Conservation (phyloP, 2,888 invertebrate species). For the Petrophora chlorosata region DNA sequence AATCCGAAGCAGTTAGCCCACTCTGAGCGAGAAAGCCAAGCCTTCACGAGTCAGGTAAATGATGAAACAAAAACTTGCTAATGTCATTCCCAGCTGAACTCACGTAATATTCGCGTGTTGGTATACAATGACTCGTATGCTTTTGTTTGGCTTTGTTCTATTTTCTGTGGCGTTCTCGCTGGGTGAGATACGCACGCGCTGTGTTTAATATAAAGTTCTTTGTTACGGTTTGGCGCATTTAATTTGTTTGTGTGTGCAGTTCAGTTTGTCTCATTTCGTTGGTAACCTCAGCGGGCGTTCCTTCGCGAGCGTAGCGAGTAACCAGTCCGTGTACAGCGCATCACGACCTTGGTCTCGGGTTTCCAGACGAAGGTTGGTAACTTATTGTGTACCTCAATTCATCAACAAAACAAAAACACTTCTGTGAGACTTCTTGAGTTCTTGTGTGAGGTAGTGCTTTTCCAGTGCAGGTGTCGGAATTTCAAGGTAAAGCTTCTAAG, state of each 20-base stretch:
- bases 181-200: constrained; percentile 35
- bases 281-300: constrained; percentile 85
- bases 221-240: constrained; percentile 45
- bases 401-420: constrained; percentile 47
- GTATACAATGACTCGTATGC: constrained; percentile 46
- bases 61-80: constrained; percentile 76
- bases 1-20: constrained; percentile 56
- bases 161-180: constrained; percentile 39
- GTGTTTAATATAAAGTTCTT: constrained; percentile 44
- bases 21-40: constrained; percentile 67
- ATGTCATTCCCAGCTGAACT: constrained; percentile 82
- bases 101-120: constrained; percentile 69
- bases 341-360: constrained; percentile 87
- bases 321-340: constrained; percentile 84
- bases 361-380: constrained; percentile 85
- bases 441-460: not conserved
- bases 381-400: constrained; percentile 46
- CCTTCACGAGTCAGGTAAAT: constrained; percentile 77
- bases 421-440: no score
- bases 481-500: constrained; percentile 1
- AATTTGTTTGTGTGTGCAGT: constrained; percentile 74
- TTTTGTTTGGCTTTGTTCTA: constrained; percentile 55
- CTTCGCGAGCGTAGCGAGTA: constrained; percentile 83
- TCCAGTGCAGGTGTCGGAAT: no score
- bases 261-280: constrained; percentile 83